Base-by-base conservation (phyloP, 2,113 vertebrate genomes). In the Jaculus jaculus region DNA sequence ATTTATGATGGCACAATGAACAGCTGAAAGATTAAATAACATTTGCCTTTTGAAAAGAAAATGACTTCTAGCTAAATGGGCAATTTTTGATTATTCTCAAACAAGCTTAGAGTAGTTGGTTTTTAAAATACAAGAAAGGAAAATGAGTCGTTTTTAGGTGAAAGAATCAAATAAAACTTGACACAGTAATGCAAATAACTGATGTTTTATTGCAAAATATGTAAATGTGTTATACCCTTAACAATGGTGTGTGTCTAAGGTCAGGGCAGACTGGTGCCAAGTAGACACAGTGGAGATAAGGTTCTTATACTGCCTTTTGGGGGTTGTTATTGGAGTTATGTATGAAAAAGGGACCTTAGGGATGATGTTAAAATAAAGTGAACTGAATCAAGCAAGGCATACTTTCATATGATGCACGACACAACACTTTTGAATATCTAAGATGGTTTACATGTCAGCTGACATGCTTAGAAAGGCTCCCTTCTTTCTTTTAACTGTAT, bases 1-100 rank as follows among this genome's bases (percentile, higher is more conserved):
- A 99, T 99, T 99, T 99, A 99, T 99, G 99, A 99, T 99, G 99
- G 99, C 99, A 99, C 99, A 99, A 99, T 99, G 99, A 99, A 99
- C 99, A 99, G 99, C 99, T 99, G 99, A 99, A 99, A 99, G 99
- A 99, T 99, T 99, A 99, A 99, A 99, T 99, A 99, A 99, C 99
- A 99, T 99, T 99, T 99, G 99, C 99, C 99, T 99, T 99, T 99
- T 99, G 99, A 99, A 99, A 99, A 99, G 99, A 99, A 99, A 99
- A 99, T 99, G 99, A 99, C 99, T 99, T 99, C 99, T 99, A 99
- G 99, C 99, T 99, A 99, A 99, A 99, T 99, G 99, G 99, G 99
- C 99, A 99, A 99, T 99, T 99, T 99, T 99, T 99, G 99, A 99
- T 99, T 99, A 99, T 99, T 99, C 99, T 99, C 99, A 99, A 99